Percentiles rank a stretch among this genome's conserved stretches.
phyloP scores from a whole-genome alignment of 2,797 vertebrate genomes.

The Takifugu rubripes region DNA sequence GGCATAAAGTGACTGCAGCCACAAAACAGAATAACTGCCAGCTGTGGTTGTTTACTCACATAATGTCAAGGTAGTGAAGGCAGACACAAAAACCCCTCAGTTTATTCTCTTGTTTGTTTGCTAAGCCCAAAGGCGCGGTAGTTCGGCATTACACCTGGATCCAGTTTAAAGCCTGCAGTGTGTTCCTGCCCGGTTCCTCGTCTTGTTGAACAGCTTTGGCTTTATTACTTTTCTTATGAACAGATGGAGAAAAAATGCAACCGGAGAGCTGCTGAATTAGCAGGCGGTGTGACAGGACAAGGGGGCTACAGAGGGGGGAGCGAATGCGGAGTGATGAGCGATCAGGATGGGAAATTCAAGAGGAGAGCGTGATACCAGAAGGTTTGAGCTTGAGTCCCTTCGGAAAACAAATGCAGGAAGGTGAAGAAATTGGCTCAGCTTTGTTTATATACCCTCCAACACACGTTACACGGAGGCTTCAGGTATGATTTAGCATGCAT shows the following conservation, averaged over 20 bases:
- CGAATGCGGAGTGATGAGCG: background rate
- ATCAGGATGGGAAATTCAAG: background rate
- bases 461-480: constrained; percentile 36
- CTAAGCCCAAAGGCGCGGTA: constrained; percentile 28
- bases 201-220: constrained; percentile 23
- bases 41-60: constrained; percentile 27
- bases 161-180: constrained; percentile 41
- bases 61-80: constrained; percentile 22
- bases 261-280: constrained; percentile 26
- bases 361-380: constrained; percentile 5
- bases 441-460: constrained; percentile 64
- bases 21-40: constrained; percentile 1
- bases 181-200: constrained; percentile 38
- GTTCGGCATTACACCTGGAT: constrained; percentile 62
- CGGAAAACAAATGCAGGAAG: constrained; percentile 36
- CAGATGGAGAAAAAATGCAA: constrained; percentile 55
- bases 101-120: constrained; percentile 43
- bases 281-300: background rate
- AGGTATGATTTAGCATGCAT: constrained; percentile 46
- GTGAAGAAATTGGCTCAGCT: constrained; percentile 57
- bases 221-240: constrained; percentile 44
- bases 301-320: background rate
- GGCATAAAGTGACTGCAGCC: constrained; percentile 37
- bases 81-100: constrained; percentile 18
- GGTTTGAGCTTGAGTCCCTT: constrained; percentile 7